These are phyloP conservation scores for Alexandromys fortis DNA, from an alignment of 2,113 vertebrate genomes.

Conservation along the genomic window DNA sequence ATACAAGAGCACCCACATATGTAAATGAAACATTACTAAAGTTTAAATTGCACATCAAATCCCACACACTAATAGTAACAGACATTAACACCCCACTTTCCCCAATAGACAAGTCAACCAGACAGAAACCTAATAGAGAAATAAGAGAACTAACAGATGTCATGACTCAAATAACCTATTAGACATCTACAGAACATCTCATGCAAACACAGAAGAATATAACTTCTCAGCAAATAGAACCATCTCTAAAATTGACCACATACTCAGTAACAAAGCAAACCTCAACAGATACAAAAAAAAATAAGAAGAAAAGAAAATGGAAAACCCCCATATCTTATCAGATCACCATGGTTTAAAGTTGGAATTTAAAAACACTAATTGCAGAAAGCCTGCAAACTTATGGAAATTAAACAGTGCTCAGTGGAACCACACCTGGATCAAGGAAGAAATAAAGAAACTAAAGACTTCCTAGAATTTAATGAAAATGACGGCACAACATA, in stretches of 20 bases:
- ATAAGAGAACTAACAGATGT: too few relatives aligned
- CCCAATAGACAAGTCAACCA: background rate
- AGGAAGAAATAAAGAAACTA: background rate
- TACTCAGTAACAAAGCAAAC: background rate
- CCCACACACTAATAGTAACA: background rate
- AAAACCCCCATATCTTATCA: background rate
- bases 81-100: background rate
- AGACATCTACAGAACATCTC: background rate
- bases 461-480: background rate
- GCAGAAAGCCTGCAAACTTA: background rate
- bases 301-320: background rate
- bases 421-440: background rate
- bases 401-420: background rate
- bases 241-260: background rate
- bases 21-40: background rate
- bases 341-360: background rate
- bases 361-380: background rate
- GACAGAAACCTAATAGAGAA: too few relatives aligned
- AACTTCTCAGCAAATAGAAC: background rate
- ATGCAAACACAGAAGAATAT: background rate
- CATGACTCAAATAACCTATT: too few relatives aligned
- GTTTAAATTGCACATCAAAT: background rate
- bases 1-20: background rate
- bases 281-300: background rate
- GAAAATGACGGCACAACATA: background rate